A percentile compares a stretch with the other conserved stretches of the same genome.
These are phyloP conservation scores for Heliconius ismenius DNA, from an alignment of 2,888 invertebrate genomes.

Conservation along the genomic window DNA sequence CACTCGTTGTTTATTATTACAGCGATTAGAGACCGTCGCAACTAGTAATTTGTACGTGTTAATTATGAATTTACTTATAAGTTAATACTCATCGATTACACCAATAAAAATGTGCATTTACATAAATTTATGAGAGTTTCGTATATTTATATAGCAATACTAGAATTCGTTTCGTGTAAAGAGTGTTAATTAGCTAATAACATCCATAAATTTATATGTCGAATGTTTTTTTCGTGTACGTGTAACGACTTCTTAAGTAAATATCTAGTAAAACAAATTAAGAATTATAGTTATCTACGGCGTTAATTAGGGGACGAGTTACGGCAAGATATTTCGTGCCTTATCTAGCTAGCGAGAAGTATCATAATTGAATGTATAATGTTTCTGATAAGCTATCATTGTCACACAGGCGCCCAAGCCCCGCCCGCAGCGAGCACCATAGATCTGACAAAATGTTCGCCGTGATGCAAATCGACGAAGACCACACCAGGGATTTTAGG, in stretches of 20 bases:
- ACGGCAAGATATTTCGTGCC: conserved; percentile 4
- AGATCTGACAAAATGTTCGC: conserved; percentile 89
- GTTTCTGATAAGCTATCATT: conserved; percentile 69
- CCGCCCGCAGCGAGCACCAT: conserved; percentile 78
- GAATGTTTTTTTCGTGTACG: conserved; percentile 12
- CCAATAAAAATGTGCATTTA: conserved; percentile 31
- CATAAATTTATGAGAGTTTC: conserved; percentile 22
- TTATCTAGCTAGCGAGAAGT: conserved; percentile 22
- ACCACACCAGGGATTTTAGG: conserved; percentile 92
- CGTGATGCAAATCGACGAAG: conserved; percentile 95
- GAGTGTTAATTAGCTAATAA: conserved; percentile 30
- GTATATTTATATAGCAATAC: conserved; percentile 20
- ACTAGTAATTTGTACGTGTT: conserved; percentile 35
- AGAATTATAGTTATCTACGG: conserved; percentile 34
- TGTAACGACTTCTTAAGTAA: conserved; percentile 31
- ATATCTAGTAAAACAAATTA: conserved; percentile 40
- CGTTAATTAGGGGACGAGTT: conserved; percentile 3
- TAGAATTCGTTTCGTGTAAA: neutral
- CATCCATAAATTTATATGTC: conserved; percentile 13
- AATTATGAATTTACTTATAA: conserved; percentile 28
- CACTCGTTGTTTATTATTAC: conserved; percentile 26
- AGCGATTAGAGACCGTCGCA: conserved; percentile 17
- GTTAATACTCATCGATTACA: conserved; percentile 27
- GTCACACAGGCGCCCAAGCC: conserved; percentile 75
- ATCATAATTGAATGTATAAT: conserved; percentile 28